Base-by-base conservation (phyloP, 2,888 invertebrate genomes). In the Atherix ibis region DNA sequence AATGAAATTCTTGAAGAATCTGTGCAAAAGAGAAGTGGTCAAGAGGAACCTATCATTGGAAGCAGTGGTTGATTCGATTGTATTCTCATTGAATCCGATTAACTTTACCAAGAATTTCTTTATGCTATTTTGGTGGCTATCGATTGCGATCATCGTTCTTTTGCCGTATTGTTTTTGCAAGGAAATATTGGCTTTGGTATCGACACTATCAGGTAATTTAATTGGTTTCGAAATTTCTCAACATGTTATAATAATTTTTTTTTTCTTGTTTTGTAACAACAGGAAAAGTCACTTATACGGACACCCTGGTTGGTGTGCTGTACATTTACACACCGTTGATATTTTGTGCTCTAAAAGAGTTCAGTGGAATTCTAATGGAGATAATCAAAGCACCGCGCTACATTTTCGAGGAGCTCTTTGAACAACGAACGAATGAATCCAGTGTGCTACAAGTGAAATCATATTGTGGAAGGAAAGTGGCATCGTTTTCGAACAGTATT, bases 61-160 rank as follows among this genome's bases (percentile, higher is more conserved):
- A 51, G 63, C 52, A 13, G 50, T 66, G 2, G 43, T 62, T 1
- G 46, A 51, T 27, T 62, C 67, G 0, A 37, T 65, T 2, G 40
- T 53, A 0, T 47, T 51, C 6, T 63, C 66, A 2, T 41, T 66
- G 10, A 58, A 67, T 43, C 66, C 68, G 0, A 47, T 52, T 4
- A 65, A 62, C 41, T 40, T 66, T 12, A 27, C 53, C 2, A 54
- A 49, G 30, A 48, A 51, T 9, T 44, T 51, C 29, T 41, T 64
- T 1, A 51, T 49, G 17, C 48, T 54, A 19, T 18, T 56, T 2
- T 64, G 60, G 58, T 53, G 51, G 12, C 36, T 53, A 9, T 47
- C 36, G 18, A 32, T 44, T 3, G 28, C 39, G 2, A n/a, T 27
- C 4, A 16, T 38, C n/a, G 15, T 40, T 4, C 24, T 39, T 12